Evolutionary conservation across 2,888 invertebrate species (phyloP).

Genomic region (Macrophya annulata): DNA sequence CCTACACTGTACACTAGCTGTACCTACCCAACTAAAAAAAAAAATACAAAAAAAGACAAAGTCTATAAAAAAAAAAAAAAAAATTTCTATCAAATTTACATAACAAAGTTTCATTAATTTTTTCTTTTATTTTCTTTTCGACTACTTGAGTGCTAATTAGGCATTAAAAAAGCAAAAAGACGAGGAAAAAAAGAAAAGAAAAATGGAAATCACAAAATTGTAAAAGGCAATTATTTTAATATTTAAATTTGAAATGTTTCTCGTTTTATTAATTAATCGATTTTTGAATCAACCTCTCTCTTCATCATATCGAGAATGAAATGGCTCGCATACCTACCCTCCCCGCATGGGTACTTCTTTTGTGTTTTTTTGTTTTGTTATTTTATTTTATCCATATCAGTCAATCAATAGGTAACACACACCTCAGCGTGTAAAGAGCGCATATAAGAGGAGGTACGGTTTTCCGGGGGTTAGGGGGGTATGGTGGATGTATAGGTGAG

Average conservation of each 20-base stretch:
- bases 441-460: not conserved
- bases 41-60: not conserved
- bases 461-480: constrained; percentile 47
- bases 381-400: not conserved
- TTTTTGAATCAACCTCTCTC: too few relatives aligned
- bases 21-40: not conserved
- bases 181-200: too few relatives aligned
- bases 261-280: not conserved
- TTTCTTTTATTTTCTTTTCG: not conserved
- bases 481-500: constrained; percentile 54
- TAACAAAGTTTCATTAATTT: not conserved
- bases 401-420: constrained; percentile 15
- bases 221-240: not conserved
- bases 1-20: not conserved
- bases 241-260: not conserved
- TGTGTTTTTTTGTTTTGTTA: too few relatives aligned
- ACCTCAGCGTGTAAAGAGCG: constrained; percentile 26
- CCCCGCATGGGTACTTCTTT: too few relatives aligned
- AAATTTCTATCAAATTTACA: not conserved
- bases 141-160: too few relatives aligned
- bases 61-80: not conserved
- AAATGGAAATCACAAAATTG: not conserved
- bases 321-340: too few relatives aligned
- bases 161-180: too few relatives aligned
- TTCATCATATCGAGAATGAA: too few relatives aligned